Evolutionary conservation across 2,888 invertebrate species (phyloP), one percentile per base, ranked within the genome.

Genomic region (Phyllotreta cruciferae): DNA sequence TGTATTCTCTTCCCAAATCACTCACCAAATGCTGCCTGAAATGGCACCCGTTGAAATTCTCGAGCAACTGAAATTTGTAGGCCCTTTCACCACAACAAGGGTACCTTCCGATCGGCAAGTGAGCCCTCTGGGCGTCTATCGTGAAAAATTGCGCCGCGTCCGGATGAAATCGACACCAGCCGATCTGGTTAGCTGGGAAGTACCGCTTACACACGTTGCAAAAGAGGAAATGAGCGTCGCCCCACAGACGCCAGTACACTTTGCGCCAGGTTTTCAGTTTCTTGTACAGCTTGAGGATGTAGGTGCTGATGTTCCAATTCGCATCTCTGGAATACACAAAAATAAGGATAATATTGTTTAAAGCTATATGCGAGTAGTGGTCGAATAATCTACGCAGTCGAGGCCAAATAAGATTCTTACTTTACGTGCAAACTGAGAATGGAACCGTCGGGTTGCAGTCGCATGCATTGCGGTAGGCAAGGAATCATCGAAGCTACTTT

Each of bases 161-260:
- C n/a, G 89, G 87, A 82, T 94, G 94, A 77, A 88, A 90, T 6
- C 89, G 87, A 73, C 94, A 94, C 91, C 91, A 92, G 67, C 88
- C 87, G 84, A 91, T 89, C 83, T 91, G 84, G 76, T 90, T 88
- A 0, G 88, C 86, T 0, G 93, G 90, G 76, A 92, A 93, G 78
- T 87, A 88, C 38, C 85, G 86, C 74, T 91, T 90, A 76, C 95
- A 96, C 1, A 87, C 85, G 52, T 87, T 86, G 76, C 97, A 97
- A 63, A 87, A 87, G 24, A 96, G 83, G 81, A 90, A 93, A 81
- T 97, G 96, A 68, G 94, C 90, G 74, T 92, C 91, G 0, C 94
- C 94, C 96, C 96, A 96, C 50, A 96, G 82, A 45, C 92, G 86
- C 97, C 97, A 97, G 81, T 96, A 97, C 1, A 96, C 94, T 62